Conservation (phyloP, 2,888 invertebrate species). For the Drosophila nigritarsus region DNA sequence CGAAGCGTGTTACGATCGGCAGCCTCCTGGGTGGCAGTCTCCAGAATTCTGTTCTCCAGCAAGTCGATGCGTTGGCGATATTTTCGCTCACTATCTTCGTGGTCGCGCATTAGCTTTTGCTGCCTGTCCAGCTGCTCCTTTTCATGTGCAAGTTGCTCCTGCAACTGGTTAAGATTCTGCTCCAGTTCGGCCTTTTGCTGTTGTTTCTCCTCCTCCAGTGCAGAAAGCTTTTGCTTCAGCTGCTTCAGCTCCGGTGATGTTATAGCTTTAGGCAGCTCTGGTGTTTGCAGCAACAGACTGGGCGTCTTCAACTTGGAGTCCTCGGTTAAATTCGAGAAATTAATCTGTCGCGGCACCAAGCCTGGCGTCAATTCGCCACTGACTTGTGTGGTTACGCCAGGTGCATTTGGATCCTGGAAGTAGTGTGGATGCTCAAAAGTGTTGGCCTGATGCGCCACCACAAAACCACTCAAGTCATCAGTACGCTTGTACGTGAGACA, state of each 20-base stretch:
- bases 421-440: slow-evolving; percentile 84
- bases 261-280: slow-evolving; percentile 77
- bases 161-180: slow-evolving; percentile 62
- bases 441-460: slow-evolving; percentile 71
- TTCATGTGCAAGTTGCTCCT: slow-evolving; percentile 78
- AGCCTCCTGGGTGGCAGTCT: slow-evolving; percentile 70
- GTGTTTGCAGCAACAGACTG: slow-evolving; percentile 54
- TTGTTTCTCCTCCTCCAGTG: slow-evolving; percentile 63
- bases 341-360: slow-evolving; percentile 83
- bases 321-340: slow-evolving; percentile 85
- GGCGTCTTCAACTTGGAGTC: slow-evolving; percentile 82
- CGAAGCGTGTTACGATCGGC: slow-evolving; percentile 85
- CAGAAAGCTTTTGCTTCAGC: slow-evolving; percentile 82
- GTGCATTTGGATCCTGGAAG: slow-evolving; percentile 78
- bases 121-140: slow-evolving; percentile 77
- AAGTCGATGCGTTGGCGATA: slow-evolving; percentile 72
- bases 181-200: slow-evolving; percentile 48
- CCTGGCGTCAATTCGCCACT: slow-evolving; percentile 70
- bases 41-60: slow-evolving; percentile 75
- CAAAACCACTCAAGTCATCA: slow-evolving; percentile 80
- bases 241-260: slow-evolving; percentile 68
- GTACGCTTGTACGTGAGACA: slow-evolving; percentile 82
- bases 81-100: slow-evolving; percentile 76
- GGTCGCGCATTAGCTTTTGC: slow-evolving; percentile 75
- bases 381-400: slow-evolving; percentile 66